phyloP scores from a whole-genome alignment of 2,888 invertebrate genomes.

The Gryllus longicercus region DNA sequence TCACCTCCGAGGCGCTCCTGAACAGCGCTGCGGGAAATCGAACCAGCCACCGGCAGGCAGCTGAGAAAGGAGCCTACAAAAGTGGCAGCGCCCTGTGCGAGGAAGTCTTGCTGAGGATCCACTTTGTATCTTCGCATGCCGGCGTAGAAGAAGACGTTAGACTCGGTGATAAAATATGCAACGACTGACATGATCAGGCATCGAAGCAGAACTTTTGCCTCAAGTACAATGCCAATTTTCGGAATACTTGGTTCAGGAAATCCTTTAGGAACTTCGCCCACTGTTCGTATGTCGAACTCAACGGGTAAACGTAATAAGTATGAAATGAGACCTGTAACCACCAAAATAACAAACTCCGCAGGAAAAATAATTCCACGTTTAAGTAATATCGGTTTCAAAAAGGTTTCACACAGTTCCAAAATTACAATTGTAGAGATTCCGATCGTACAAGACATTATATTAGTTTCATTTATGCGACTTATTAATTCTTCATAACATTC shows the following conservation, averaged over 20 bases:
- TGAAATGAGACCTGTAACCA: neutral
- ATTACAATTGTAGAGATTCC: slow-evolving; percentile 12
- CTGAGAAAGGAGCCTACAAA: neutral
- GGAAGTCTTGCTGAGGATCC: slow-evolving; percentile 23
- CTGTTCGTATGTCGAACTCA: neutral
- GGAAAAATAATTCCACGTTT: neutral
- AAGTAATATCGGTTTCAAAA: neutral
- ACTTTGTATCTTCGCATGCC: neutral
- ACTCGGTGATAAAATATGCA: slow-evolving; percentile 18
- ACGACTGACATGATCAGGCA: neutral
- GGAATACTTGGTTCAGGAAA: neutral
- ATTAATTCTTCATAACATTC: slow-evolving; percentile 35
- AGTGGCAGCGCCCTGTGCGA: slow-evolving; percentile 20
- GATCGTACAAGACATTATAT: neutral
- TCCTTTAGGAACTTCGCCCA: slow-evolving; percentile 18
- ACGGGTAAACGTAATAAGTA: neutral
- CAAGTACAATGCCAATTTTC: neutral
- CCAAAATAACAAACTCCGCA: slow-evolving; percentile 20
- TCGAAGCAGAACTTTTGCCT: neutral
- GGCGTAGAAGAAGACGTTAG: neutral
- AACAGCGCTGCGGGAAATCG: slow-evolving; percentile 17
- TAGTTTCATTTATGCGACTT: neutral
- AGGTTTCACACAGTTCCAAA: neutral
- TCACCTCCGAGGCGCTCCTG: slow-evolving; percentile 22
- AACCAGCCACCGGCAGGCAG: slow-evolving; percentile 20